Conservation (phyloP, 2,888 invertebrate species). For the Caenorhabditis sp. region DNA sequence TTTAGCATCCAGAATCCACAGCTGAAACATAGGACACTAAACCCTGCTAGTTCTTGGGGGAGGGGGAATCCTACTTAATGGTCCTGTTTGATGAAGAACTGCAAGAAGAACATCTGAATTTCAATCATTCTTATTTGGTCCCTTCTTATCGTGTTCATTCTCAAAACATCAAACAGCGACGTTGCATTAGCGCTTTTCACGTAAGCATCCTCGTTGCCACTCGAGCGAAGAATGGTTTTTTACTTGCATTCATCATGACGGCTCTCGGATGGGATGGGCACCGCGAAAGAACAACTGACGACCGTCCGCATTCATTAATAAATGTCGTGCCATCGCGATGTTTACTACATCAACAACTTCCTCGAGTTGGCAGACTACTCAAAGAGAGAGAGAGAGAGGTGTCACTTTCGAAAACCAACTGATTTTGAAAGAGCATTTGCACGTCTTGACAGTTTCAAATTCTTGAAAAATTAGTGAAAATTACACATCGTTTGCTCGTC, state of each 20-base stretch:
- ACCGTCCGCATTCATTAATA: constrained; percentile 53
- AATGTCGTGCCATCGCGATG: constrained; percentile 52
- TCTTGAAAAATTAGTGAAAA: constrained; percentile 12
- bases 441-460: not conserved
- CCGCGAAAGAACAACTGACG: constrained; percentile 50
- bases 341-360: constrained; percentile 42
- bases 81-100: no score
- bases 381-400: no score
- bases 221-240: constrained; percentile 39
- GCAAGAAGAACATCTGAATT: no score
- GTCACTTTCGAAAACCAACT: constrained; percentile 24
- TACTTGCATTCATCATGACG: constrained; percentile 46
- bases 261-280: constrained; percentile 29
- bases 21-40: no score
- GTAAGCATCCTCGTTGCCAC: constrained; percentile 27
- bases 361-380: constrained; percentile 37
- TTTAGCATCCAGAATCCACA: no score
- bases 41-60: no score
- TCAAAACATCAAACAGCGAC: no score
- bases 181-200: constrained; percentile 40
- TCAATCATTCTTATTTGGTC: not conserved
- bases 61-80: no score
- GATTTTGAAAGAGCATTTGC: not conserved
- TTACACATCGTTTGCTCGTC: constrained; percentile 11
- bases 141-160: not conserved